Evolutionary conservation across 2,888 invertebrate species (phyloP).

Genomic region (Penaeus monodon): DNA sequence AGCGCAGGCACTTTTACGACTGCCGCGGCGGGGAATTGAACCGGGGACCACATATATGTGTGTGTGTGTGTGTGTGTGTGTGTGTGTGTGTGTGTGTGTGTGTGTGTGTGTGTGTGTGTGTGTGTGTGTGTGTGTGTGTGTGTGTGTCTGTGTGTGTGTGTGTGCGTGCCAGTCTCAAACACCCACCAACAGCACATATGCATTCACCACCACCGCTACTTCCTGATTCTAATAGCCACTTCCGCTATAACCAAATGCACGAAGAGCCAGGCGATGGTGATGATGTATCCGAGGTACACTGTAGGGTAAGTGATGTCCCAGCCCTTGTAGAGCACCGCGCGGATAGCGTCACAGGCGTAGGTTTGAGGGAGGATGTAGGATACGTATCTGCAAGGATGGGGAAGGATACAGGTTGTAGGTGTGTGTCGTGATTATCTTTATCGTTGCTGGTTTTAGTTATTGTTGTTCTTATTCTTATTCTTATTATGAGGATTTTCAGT

Average conservation of each 20-base stretch:
- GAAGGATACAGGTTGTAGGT: slow-evolving; percentile 65
- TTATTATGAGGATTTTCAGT: too few species aligned
- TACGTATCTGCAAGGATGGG: slow-evolving; percentile 77
- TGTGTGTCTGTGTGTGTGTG: too few species aligned
- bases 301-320: slow-evolving; percentile 80
- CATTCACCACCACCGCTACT: slow-evolving; percentile 9
- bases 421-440: too few species aligned
- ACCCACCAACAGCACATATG: not conserved
- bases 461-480: too few species aligned
- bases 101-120: too few species aligned
- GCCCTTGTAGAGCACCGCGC: slow-evolving; percentile 87
- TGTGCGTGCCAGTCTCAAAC: too few species aligned
- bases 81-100: not conserved
- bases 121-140: not conserved
- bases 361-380: slow-evolving; percentile 86
- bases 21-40: too few species aligned
- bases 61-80: too few species aligned
- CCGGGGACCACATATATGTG: too few species aligned
- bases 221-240: slow-evolving; percentile 54
- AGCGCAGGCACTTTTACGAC: too few species aligned
- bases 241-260: slow-evolving; percentile 68
- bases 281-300: slow-evolving; percentile 86
- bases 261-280: slow-evolving; percentile 83
- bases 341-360: slow-evolving; percentile 86
- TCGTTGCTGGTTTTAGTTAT: too few species aligned